Evolutionary conservation across 2,797 vertebrate species (phyloP), one percentile per base, ranked within the genome.

Genomic region (Pangasius djambal): DNA sequence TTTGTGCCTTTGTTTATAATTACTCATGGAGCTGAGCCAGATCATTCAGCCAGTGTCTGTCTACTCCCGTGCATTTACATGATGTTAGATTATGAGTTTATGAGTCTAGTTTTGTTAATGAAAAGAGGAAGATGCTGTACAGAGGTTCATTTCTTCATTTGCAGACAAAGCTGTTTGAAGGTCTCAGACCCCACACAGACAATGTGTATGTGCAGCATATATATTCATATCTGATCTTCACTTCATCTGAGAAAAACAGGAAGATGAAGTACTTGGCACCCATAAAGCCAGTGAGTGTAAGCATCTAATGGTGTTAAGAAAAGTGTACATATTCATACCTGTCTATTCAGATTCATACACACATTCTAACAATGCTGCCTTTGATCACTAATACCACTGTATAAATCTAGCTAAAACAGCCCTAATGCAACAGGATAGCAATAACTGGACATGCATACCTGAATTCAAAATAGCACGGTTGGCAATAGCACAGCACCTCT

Each of bases 1-100:
- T 83, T 86, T 57, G 69, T 70, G 15, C 67, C 57, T 37, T 69
- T 88, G 9, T 70, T 63, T 88, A 86, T 89, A 34, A 25, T 82
- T 25, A 61, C 55, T 61, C 37, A 61, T 59, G 57, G 79, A 61
- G 31, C 52, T 59, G 55, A 81, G 55, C 34, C 57, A 82, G 79
- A 82, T 25, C 37, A 13, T 40, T 82, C 79, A 40, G 34, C 25
- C 57, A 40, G 9, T 61, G 37, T 61, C 34, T 82, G 1, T 81
- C 79, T 82, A 61, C 57, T 61, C 79, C 57, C 40, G 20, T 40
- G 34, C 34, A 25, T 82, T 61, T 40, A 25, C 31, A 37, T 61
- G 25, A 82, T 40, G 20, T 61, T 61, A 40, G 57, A 82, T 40
- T 40, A 40, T 59, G 12, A 82, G 57, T 34, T 82, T 61, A 44